Evolutionary conservation across 2,797 vertebrate genomes (phyloP), one percentile per base, ranked within the genome.

Genomic region (Hemitrygon akajei): DNA sequence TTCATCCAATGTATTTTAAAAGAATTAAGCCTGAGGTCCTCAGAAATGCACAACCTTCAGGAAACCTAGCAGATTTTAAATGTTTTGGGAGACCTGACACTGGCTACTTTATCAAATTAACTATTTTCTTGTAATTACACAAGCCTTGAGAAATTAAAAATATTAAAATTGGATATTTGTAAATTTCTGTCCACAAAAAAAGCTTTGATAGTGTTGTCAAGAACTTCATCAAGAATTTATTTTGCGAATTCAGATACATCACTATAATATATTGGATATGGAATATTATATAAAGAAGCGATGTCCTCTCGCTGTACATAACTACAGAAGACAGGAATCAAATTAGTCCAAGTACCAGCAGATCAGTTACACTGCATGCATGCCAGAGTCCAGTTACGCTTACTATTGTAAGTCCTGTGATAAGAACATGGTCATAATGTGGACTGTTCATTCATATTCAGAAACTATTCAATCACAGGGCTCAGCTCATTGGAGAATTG

Each of bases 281-380:
- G 56, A 86, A 89, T 40, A 89, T 89, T 89, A 69, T n/a, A 37
- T 22, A 89, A 89, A 89, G 60, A 10, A 66, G 86, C 60, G 14
- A 30, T n/a, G 25, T 89, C 37, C 56, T n/a, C 5, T 56, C 56
- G 1, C 84, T 34, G n/a, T 69, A 22, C 9, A 22, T 89, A 60
- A 1, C 60, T 89, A 34, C 34, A 66, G 16, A 89, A 89, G 2
- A 66, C 10, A 89, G 18, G 3, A 34, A 89, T 22, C 60, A 37
- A 66, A 69, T 69, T 89, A 37, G 34, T 37, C 18, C 63, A 69
- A 34, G 60, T 18, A 18, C 18, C n/a, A n/a, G 37, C 30, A 69
- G 7, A 89, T 66, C 30, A 34, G 63, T 37, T 69, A 34, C n/a
- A 89, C 66, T n/a, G 34, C n/a, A 89, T 66, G 9, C 86, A 22